Evolutionary conservation across 1,140 invertebrate genomes (phyloP), one percentile per base, ranked within the genome.

Genomic region (Drosophila sproati): DNA sequence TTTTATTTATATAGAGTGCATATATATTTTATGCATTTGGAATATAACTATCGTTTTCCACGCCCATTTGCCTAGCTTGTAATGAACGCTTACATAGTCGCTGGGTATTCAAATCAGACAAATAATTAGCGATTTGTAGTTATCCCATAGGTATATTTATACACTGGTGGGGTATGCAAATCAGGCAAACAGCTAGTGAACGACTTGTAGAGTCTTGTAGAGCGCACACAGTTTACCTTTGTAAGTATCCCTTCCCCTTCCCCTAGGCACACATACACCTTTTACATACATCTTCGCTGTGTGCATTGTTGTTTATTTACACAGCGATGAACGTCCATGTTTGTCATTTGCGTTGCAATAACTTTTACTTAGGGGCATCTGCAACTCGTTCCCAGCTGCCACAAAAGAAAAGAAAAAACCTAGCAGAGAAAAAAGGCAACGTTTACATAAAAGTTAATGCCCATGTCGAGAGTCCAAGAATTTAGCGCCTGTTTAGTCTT

Each of bases 301-400:
- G 45, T 52, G 32, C 41, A 60, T 55, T 41, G 48, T 48, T 69
- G 69, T 87, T 87, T 87, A 69, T 88, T 89, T 83, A 88, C 66
- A 43, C 39, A 54, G 56, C 76, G 77, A 48, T 20, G 69, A 71
- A 62, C 32, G 62, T 76, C 60, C 82, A 80, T 87, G 83, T 88
- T 87, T 87, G 83, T 87, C 83, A 87, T 87, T 87, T 73, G 73
- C 77, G 82, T 83, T 87, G 83, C 83, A 87, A 87, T 87, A 87
- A 87, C 83, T 87, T 87, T 77, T 72, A 74, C 77, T 74, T 63
- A 57, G 69, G 43, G 77, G 80, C 83, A 87, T 87, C 83, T 87
- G 83, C 77, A 80, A 56, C 71, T 64, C 66, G 83, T 83, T 75
- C 35, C 54, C 43, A 54, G 83, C 64, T 73, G 62, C 54, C 37